Conservation (phyloP, 1,140 invertebrate genomes). For the Drosophila aff. region DNA sequence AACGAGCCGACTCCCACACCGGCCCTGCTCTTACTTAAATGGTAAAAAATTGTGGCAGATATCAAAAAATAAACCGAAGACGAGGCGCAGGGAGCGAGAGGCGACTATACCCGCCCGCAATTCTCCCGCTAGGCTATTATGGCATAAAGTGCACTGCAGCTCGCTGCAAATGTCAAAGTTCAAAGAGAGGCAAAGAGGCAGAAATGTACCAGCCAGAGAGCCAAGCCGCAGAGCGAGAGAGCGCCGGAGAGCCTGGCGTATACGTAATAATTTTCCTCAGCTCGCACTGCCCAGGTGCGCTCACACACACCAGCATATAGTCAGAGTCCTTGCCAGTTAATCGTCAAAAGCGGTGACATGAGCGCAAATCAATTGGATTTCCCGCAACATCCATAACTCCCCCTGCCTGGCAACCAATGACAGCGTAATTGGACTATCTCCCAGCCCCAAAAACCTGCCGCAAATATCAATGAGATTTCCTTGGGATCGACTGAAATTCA, state of each 20-base stretch:
- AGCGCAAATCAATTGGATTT: constrained; percentile 24
- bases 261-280: constrained; percentile 43
- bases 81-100: not conserved
- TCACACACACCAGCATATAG: constrained; percentile 2
- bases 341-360: constrained; percentile 23
- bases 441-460: not conserved
- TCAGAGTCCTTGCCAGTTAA: constrained; percentile 15
- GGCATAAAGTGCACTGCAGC: constrained; percentile 53
- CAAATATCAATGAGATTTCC: constrained; percentile 17
- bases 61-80: constrained; percentile 10
- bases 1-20: constrained; percentile 19
- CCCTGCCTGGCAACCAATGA: constrained; percentile 13
- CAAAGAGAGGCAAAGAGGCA: constrained; percentile 23
- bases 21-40: constrained; percentile 17
- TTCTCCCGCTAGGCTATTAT: constrained; percentile 38
- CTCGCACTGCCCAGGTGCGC: constrained; percentile 19
- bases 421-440: constrained; percentile 18
- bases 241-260: constrained; percentile 23
- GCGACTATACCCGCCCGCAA: constrained; percentile 32
- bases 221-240: constrained; percentile 12
- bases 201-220: constrained; percentile 8
- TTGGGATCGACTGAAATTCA: not conserved
- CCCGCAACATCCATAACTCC: constrained; percentile 11
- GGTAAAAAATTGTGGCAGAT: constrained; percentile 16
- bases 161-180: constrained; percentile 57